phyloP scores from a whole-genome alignment of 2,113 vertebrate species.

The Cynopterus brachyotis region DNA sequence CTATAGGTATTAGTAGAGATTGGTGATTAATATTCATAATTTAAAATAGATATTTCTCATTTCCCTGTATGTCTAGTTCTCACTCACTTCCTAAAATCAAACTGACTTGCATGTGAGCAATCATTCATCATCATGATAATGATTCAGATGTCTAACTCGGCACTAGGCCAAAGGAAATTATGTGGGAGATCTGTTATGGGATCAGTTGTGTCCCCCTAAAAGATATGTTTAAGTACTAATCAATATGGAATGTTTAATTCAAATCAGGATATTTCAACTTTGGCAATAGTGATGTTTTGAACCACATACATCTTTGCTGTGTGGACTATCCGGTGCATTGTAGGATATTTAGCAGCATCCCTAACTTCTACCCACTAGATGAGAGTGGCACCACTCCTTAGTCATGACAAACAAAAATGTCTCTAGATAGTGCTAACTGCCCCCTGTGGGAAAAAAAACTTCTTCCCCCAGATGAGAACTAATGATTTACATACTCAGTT shows the following conservation, averaged over 20 bases:
- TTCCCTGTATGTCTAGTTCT: neutral
- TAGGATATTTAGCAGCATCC: fast-evolving
- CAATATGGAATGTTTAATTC: neutral
- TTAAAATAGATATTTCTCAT: neutral
- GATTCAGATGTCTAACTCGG: neutral
- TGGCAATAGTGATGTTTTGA: neutral
- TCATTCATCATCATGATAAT: neutral
- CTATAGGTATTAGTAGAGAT: neutral
- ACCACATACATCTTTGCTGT: fast-evolving
- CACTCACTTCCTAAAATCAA: neutral
- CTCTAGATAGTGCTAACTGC: neutral
- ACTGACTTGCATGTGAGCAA: neutral
- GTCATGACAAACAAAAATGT: neutral
- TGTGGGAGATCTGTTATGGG: neutral
- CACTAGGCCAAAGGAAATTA: neutral
- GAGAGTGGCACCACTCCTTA: neutral
- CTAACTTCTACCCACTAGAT: neutral
- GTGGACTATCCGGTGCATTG: fast-evolving
- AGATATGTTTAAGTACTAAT: neutral
- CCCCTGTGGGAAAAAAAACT: neutral
- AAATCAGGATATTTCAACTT: neutral
- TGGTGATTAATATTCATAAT: neutral
- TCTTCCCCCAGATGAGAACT: neutral
- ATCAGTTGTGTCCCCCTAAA: neutral
- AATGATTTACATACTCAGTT: neutral